A percentile compares a stretch with the other conserved stretches of the same genome.
phyloP scores from a whole-genome alignment of 2,113 vertebrate species.

The Hydropotes inermis region DNA sequence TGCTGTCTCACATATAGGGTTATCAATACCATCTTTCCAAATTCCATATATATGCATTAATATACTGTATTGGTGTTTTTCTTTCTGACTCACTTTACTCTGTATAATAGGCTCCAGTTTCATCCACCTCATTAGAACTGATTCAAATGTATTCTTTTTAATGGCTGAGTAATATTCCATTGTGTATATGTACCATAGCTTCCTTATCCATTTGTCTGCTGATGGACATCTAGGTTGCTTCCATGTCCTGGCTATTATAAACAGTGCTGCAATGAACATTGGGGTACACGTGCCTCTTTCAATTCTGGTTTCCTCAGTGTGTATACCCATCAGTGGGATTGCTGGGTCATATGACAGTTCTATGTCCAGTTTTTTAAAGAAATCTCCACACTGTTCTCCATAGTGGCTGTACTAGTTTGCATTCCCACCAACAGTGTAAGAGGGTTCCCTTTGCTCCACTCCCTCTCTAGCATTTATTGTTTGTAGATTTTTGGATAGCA shows the following conservation, averaged over 20 bases:
- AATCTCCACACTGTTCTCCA: background rate
- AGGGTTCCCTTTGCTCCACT: background rate
- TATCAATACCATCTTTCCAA: background rate
- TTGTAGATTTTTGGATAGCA: background rate
- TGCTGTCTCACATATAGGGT: background rate
- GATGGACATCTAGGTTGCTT: background rate
- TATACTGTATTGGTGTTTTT: background rate
- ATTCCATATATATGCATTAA: background rate
- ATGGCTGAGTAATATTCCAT: background rate
- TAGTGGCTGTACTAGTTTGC: background rate
- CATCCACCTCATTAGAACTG: background rate
- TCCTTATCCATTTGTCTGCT: background rate
- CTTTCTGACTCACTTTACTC: background rate
- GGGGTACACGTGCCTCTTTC: background rate
- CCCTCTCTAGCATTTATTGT: background rate
- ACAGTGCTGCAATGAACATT: too few relatives aligned
- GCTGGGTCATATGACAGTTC: background rate
- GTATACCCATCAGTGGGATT: background rate
- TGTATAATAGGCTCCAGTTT: background rate
- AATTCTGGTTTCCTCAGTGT: background rate
- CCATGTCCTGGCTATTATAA: background rate
- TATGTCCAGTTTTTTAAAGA: background rate
- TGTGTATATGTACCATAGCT: background rate
- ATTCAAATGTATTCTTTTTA: background rate
- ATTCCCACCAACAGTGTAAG: background rate